A percentile compares a stretch with the other conserved stretches of the same genome.
Evolutionary conservation across 2,888 invertebrate genomes (phyloP).

Genomic region (Acronicta alni): DNA sequence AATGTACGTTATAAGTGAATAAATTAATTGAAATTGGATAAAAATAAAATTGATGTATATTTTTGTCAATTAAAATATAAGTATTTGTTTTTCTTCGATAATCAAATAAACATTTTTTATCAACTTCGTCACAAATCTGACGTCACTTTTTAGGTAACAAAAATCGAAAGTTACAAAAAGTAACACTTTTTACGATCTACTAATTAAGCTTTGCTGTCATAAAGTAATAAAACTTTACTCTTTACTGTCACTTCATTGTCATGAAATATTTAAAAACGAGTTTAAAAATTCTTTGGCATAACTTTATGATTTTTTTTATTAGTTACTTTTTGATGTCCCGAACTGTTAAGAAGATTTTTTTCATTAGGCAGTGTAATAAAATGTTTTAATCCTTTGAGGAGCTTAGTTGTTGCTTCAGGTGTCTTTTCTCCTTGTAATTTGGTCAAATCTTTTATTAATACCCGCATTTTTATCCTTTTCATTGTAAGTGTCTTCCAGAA

Average conservation of each 20-base stretch:
- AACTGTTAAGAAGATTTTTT: slow-evolving; percentile 13
- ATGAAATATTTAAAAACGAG: slow-evolving; percentile 23
- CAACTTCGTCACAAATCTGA: slow-evolving; percentile 27
- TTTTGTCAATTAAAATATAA: too few relatives aligned
- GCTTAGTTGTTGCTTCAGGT: background rate
- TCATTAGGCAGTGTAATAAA: background rate
- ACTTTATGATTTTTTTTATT: slow-evolving; percentile 32
- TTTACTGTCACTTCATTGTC: slow-evolving; percentile 42
- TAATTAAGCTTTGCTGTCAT: slow-evolving; percentile 54
- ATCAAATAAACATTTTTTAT: slow-evolving; percentile 26
- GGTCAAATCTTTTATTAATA: background rate
- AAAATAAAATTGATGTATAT: too few relatives aligned
- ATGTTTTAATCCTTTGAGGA: slow-evolving; percentile 7
- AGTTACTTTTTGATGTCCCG: slow-evolving; percentile 17
- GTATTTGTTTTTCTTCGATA: too few relatives aligned
- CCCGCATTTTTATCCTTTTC: background rate
- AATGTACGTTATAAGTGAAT: too few relatives aligned
- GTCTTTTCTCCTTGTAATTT: background rate
- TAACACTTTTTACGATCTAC: slow-evolving; percentile 52
- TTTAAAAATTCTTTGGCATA: slow-evolving; percentile 15
- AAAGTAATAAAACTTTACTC: slow-evolving; percentile 54
- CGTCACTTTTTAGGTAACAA: slow-evolving; percentile 33
- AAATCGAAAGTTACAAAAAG: slow-evolving; percentile 65
- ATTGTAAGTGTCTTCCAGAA: too few relatives aligned
- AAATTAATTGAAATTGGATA: too few relatives aligned